These are phyloP conservation scores for Limonius californicus DNA, from an alignment of 1,140 invertebrate genomes.

Conservation along the genomic window DNA sequence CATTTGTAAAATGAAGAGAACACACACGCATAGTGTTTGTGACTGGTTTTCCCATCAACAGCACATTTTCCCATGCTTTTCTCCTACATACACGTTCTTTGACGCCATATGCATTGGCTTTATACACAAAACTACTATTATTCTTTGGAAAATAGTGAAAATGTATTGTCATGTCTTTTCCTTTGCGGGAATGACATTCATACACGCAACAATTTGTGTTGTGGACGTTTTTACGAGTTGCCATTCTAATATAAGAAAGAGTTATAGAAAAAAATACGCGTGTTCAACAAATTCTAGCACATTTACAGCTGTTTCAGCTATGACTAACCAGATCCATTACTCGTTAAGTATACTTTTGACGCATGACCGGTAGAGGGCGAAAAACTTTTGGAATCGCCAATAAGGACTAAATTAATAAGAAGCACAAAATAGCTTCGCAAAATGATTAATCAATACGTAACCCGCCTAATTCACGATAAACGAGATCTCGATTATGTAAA, in stretches of 20 bases:
- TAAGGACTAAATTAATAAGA: no score
- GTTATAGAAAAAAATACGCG: no score
- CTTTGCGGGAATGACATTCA: background rate
- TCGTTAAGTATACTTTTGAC: no score
- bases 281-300: no score
- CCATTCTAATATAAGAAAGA: background rate
- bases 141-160: background rate
- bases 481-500: no score
- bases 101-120: background rate
- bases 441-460: no score
- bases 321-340: no score
- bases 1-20: background rate
- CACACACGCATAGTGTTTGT: background rate
- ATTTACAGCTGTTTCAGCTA: no score
- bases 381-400: no score
- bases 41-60: background rate
- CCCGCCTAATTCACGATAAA: no score
- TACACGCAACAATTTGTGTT: constrained; percentile 11
- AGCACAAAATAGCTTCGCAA: no score
- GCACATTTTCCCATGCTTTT: background rate
- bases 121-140: background rate
- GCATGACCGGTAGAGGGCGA: no score
- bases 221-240: background rate
- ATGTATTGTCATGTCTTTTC: background rate
- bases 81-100: background rate